Percentiles rank a stretch among this genome's conserved stretches.
These are phyloP conservation scores for Cataglyphis altisquamis DNA, from an alignment of 2,888 invertebrate species.

Conservation along the genomic window DNA sequence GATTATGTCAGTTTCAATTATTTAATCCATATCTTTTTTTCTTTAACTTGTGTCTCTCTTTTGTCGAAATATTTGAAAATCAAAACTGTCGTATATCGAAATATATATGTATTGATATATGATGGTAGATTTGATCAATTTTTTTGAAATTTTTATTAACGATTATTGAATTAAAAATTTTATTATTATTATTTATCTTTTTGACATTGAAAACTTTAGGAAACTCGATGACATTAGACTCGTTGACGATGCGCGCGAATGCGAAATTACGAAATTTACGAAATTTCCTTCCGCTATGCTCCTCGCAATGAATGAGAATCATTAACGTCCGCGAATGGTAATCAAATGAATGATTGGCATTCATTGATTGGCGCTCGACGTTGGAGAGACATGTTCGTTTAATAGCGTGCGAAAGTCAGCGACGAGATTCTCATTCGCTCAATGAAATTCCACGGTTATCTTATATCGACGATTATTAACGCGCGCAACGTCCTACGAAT, in stretches of 20 bases:
- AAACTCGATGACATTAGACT: background rate
- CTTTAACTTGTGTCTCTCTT: background rate
- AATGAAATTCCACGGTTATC: slow-evolving; percentile 62
- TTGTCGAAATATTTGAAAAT: background rate
- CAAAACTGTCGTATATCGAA: background rate
- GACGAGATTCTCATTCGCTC: slow-evolving; percentile 29
- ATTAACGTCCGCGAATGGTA: slow-evolving; percentile 28
- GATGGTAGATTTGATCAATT: background rate
- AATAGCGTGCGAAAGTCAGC: slow-evolving; percentile 37
- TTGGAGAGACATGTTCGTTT: slow-evolving; percentile 47
- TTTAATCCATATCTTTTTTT: background rate
- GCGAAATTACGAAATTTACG: background rate
- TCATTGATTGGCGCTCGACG: slow-evolving; percentile 38
- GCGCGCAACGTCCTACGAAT: slow-evolving; percentile 44
- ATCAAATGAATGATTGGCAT: slow-evolving; percentile 57
- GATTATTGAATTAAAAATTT: slow-evolving; percentile 16
- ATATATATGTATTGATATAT: background rate
- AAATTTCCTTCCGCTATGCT: slow-evolving; percentile 8
- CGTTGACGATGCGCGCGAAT: background rate
- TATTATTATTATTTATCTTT: background rate
- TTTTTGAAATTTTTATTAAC: background rate
- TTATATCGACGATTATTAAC: slow-evolving; percentile 37
- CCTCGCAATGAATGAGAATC: background rate
- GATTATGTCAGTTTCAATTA: background rate
- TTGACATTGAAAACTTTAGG: background rate